A percentile compares a stretch with the other conserved stretches of the same genome.
Conservation (phyloP, 2,113 vertebrate species). For the Antidorcas marsupialis region DNA sequence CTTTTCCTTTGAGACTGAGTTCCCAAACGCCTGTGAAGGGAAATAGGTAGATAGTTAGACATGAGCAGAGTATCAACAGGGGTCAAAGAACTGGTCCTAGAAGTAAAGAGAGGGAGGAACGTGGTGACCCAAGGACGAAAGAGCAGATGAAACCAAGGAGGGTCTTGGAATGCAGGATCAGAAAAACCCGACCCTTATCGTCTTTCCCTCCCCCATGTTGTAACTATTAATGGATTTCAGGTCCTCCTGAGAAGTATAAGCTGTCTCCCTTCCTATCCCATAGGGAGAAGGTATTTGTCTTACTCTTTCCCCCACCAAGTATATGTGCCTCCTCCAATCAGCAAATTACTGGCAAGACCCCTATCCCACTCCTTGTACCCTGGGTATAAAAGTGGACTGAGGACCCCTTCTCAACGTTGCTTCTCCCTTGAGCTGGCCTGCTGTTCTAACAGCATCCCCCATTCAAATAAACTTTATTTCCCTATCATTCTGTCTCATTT, state of each 20-base stretch:
- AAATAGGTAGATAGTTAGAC: background rate
- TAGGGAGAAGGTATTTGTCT: background rate
- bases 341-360: background rate
- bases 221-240: background rate
- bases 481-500: background rate
- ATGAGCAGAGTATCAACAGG: background rate
- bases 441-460: rapidly evolving
- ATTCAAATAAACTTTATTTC: background rate
- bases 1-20: background rate
- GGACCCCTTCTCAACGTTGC: rapidly evolving
- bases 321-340: background rate
- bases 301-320: rapidly evolving
- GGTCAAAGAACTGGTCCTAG: background rate
- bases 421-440: background rate
- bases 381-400: background rate
- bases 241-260: background rate
- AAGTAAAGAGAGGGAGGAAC: background rate
- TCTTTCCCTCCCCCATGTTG: background rate
- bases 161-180: background rate
- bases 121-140: background rate
- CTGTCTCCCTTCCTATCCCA: background rate
- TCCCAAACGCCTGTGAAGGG: rapidly evolving
- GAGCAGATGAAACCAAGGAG: background rate
- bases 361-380: background rate
- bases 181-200: rapidly evolving